These are phyloP conservation scores for Acrocephalus scirpaceus DNA, from an alignment of 2,797 vertebrate species.

Conservation along the genomic window DNA sequence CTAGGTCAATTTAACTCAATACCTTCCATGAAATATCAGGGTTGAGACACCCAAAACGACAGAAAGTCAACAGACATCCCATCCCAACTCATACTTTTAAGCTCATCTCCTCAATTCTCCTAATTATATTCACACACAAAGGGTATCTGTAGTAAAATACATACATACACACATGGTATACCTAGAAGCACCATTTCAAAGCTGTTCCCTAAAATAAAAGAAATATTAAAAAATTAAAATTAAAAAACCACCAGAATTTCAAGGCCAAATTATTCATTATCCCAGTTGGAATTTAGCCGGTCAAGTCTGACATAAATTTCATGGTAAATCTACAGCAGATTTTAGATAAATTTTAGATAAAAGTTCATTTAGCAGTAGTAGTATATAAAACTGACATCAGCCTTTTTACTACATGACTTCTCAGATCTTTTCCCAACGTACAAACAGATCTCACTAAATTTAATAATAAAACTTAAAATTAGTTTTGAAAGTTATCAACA, in stretches of 20 bases:
- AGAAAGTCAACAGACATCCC: neutral
- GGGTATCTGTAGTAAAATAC: neutral
- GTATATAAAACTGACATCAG: neutral
- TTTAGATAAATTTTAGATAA: neutral
- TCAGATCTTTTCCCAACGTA: neutral
- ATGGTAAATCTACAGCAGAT: neutral
- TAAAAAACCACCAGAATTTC: neutral
- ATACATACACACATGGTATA: accelerated
- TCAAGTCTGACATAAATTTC: neutral
- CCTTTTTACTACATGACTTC: neutral
- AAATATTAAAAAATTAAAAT: neutral
- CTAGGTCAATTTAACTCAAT: neutral
- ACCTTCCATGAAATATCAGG: neutral
- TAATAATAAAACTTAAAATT: neutral
- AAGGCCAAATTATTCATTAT: neutral
- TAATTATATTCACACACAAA: neutral
- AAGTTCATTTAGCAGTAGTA: neutral
- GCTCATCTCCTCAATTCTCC: neutral
- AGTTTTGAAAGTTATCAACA: neutral
- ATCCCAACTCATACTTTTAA: neutral
- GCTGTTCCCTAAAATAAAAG: neutral
- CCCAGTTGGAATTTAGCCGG: neutral
- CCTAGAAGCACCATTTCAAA: neutral
- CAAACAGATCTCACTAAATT: neutral
- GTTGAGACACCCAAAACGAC: neutral